Percentiles rank a stretch among this genome's conserved stretches.
These are phyloP conservation scores for Casuarius casuarius DNA, from an alignment of 2,113 vertebrate genomes.

Conservation along the genomic window DNA sequence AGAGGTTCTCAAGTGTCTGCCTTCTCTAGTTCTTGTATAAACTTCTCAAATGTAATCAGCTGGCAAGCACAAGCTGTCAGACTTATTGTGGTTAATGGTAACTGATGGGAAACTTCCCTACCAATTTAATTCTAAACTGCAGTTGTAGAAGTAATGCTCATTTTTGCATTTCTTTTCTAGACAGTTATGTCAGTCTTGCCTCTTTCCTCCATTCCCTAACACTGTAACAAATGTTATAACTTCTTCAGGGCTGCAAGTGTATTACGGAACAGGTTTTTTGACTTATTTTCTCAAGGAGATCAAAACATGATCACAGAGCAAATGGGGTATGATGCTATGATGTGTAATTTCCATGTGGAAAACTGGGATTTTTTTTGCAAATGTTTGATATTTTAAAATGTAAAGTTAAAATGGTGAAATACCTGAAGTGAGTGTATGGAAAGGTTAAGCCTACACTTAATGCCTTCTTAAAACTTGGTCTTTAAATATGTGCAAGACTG, in stretches of 20 bases:
- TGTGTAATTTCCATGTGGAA: not conserved
- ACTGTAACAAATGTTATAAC: rapidly evolving
- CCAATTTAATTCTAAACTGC: not conserved
- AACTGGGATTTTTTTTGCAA: not conserved
- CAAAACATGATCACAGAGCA: not conserved
- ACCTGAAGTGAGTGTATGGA: not conserved
- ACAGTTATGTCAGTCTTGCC: not conserved
- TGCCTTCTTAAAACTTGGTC: not conserved
- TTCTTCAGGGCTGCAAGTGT: not conserved
- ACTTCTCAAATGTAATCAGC: not conserved
- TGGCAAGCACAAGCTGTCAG: not conserved
- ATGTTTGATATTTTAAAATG: not conserved
- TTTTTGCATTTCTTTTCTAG: not conserved
- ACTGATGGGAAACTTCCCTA: slow-evolving; percentile 55
- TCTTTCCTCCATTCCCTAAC: not conserved
- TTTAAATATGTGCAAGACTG: not conserved
- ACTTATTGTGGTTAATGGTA: slow-evolving; percentile 56
- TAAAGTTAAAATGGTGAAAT: not conserved
- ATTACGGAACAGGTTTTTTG: not conserved
- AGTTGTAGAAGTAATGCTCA: not conserved
- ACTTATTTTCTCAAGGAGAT: not conserved
- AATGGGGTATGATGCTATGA: rapidly evolving
- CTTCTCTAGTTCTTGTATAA: not conserved
- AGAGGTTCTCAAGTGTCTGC: not conserved
- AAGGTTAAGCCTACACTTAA: not conserved